phyloP scores from a whole-genome alignment of 2,888 invertebrate genomes.

The Gastrophysa polygoni region DNA sequence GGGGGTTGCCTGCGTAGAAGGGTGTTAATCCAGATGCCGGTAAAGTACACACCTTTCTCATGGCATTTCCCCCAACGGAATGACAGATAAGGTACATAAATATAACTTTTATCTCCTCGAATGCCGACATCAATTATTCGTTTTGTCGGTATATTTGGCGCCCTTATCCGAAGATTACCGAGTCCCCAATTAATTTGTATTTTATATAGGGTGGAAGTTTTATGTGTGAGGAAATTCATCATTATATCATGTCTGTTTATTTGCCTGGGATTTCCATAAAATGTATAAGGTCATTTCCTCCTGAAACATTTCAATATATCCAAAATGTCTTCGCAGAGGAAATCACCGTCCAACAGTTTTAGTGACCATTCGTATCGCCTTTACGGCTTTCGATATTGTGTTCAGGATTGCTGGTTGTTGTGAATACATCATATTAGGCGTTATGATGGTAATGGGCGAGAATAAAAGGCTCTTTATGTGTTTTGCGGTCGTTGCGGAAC shows the following conservation, averaged over 20 bases:
- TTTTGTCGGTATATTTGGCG: neutral
- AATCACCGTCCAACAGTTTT: conserved; percentile 26
- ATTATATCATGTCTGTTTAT: neutral
- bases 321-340: conserved; percentile 25
- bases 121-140: neutral
- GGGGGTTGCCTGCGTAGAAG: too few species aligned
- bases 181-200: neutral
- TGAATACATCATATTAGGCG: conserved; percentile 21
- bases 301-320: conserved; percentile 31
- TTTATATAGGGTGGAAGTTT: neutral
- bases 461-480: conserved; percentile 16
- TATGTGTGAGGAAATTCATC: too few species aligned
- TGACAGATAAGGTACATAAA: conserved; percentile 16
- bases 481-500: neutral
- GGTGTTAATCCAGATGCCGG: conserved; percentile 45
- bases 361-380: conserved; percentile 24
- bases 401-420: conserved; percentile 23
- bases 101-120: conserved; percentile 14
- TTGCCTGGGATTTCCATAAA: conserved; percentile 19
- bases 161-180: neutral
- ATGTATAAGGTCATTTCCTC: conserved; percentile 21
- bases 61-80: conserved; percentile 13
- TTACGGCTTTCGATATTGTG: conserved; percentile 21
- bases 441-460: conserved; percentile 13
- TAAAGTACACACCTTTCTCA: conserved; percentile 36